Evolutionary conservation across 2,888 invertebrate species (phyloP), one percentile per base, ranked within the genome.

Genomic region (Mongoloraphidia duomilia): DNA sequence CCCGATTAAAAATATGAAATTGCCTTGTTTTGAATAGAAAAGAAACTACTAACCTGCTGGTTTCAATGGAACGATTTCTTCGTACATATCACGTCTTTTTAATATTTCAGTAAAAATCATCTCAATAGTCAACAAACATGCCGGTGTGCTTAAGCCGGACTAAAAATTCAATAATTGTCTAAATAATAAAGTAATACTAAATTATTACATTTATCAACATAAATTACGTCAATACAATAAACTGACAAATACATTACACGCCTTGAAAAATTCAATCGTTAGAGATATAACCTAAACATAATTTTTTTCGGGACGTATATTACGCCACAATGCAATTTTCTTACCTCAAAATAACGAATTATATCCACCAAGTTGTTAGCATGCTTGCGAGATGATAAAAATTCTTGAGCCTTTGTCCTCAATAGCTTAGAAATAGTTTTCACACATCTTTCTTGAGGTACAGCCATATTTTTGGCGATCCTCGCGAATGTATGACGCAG

Each of bases 101-200:
- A 86, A 62, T 47, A 86, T 63, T 60, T 79, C 80, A 17, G 73
- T 72, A 61, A 86, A 87, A 60, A 87, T 76, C 42, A 80, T 74
- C 67, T 86, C 85, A 53, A 84, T 63, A 14, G 83, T 79, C 44
- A 83, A 72, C 57, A 86, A 68, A 54, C 79, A 73, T 48, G 81
- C 71, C 53, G 73, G 71, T 44, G 67, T 59, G 54, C 69, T 65
- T 53, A 60, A 61, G 49, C 69, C 67, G 51, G 64, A 63, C 50
- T 47, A 51, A 49, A 56, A 37, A 35, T 26, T 26, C 26, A 26
- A 17, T 2, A 17, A 17, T 17, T 2, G 17, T 17, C 17, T 17
- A 34, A 13, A 12, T 34, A 17, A 17, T 44, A 35, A 9, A 35
- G 36, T 35, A 40, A 34, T 34, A 34, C 9, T 10, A 14, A 52